These are phyloP conservation scores for Pseudochromis fuscus DNA, from an alignment of 2,797 vertebrate species.

Conservation along the genomic window DNA sequence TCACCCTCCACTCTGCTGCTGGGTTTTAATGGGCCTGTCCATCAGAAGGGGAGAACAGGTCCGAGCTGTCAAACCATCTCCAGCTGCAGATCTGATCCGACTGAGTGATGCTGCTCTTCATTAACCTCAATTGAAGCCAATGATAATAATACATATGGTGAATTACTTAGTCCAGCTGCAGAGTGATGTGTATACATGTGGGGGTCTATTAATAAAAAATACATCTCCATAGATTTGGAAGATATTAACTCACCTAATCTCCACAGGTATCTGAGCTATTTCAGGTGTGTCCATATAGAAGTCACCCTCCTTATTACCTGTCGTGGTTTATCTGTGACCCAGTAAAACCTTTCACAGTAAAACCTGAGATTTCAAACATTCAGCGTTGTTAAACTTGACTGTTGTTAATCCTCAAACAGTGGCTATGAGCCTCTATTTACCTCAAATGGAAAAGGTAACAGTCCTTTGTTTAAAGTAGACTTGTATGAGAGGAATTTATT, in stretches of 20 bases:
- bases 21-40: neutral
- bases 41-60: constrained; percentile 1
- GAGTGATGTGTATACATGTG: constrained; percentile 49
- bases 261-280: constrained; percentile 64
- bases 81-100: too few relatives aligned
- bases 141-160: constrained; percentile 48
- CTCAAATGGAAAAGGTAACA: too few relatives aligned
- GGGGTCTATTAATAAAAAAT: constrained; percentile 67
- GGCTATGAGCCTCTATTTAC: too few relatives aligned
- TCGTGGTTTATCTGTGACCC: constrained; percentile 54
- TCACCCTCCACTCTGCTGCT: too few relatives aligned
- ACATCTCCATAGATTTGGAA: constrained; percentile 67
- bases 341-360: constrained; percentile 27
- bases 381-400: too few relatives aligned
- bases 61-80: constrained; percentile 19
- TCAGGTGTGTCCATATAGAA: constrained; percentile 20
- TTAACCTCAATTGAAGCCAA: constrained; percentile 65
- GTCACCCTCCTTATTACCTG: constrained; percentile 48
- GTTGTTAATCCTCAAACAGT: too few relatives aligned
- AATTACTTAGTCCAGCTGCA: constrained; percentile 62
- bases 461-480: too few relatives aligned
- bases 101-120: constrained; percentile 24
- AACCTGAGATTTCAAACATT: neutral
- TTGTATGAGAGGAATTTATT: too few relatives aligned
- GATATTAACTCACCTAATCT: constrained; percentile 68